Base-by-base conservation (phyloP, 2,797 vertebrate genomes). In the Sylvilagus floridanus region DNA sequence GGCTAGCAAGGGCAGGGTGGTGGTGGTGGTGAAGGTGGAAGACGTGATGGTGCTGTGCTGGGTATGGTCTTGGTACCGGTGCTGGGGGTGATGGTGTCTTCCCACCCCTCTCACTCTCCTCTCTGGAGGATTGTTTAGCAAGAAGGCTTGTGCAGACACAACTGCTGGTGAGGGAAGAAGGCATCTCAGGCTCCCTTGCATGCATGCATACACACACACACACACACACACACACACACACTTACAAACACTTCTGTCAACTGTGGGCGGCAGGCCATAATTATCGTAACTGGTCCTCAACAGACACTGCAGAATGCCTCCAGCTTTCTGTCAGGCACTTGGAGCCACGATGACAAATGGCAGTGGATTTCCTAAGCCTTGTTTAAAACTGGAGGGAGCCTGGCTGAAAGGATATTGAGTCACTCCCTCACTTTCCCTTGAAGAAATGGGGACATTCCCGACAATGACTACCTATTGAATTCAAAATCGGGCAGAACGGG, bases 381-480 rank as follows among this genome's bases (percentile, higher is more conserved):
- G 0, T 72, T 94, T 92, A 77, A 91, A 93, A 84, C 37, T 24
- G 5, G 4, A 66, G 4, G 5, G 65, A 26, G 88, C 90, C 94
- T 85, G 60, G 83, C 62, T 77, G 63, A 88, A 86, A 79, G 73
- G 84, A 71, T 84, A 89, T 35, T 73, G 69, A 94, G 50, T 95
- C 66, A 84, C 26, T 90, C 75, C 22, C 63, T 94, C 37, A 68
- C 17, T 83, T 85, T 92, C 84, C 47, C 52, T 92, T 83, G 66
- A 95, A 82, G 24, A 92, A 76, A 94, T 21, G 7, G 72, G 91
- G 65, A 94, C 90, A 82, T 84, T 94, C 77, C 76, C 91, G 68
- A 91, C 4, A 93, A 72, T 75, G 87, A 30, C 37, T 76, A 93
- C 11, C n/a, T 87, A 77, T 60, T 96, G 78, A 76, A 82, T 77